Percentiles rank a stretch among this genome's conserved stretches.
Evolutionary conservation across 1,140 invertebrate genomes (phyloP).

Genomic region (Rhizoglyphus robini): DNA sequence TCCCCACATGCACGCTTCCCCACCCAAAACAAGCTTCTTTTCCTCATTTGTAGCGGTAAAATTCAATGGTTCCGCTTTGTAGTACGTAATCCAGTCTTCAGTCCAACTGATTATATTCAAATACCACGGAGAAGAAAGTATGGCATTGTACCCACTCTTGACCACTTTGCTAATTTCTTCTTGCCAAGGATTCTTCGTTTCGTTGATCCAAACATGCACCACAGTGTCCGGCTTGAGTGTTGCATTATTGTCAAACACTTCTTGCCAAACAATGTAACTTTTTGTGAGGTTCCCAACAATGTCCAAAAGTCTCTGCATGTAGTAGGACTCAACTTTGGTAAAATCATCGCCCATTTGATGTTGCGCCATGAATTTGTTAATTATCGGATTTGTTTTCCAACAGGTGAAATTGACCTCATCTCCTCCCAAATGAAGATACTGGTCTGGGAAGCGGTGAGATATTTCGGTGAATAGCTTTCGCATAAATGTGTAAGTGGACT

Average conservation of each 20-base stretch:
- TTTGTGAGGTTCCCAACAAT: conserved; percentile 33
- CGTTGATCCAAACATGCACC: conserved; percentile 51
- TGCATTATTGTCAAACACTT: conserved; percentile 69
- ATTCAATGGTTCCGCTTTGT: conserved; percentile 20
- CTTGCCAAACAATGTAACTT: conserved; percentile 73
- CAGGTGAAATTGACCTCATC: conserved; percentile 78
- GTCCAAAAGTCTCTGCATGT: conserved; percentile 48
- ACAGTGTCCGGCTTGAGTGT: conserved; percentile 47
- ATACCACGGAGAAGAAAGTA: conserved; percentile 34
- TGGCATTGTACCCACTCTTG: conserved; percentile 31
- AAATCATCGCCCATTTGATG: conserved; percentile 44
- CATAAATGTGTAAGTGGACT: conserved; percentile 36
- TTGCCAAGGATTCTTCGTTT: conserved; percentile 32
- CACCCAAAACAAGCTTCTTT: conserved; percentile 14
- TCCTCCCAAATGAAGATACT: conserved; percentile 70
- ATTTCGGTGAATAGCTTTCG: conserved; percentile 53
- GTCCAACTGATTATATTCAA: conserved; percentile 37
- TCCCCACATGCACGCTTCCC: conserved; percentile 15
- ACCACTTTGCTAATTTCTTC: conserved; percentile 33
- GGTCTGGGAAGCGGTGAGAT: conserved; percentile 51
- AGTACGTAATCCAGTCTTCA: conserved; percentile 36
- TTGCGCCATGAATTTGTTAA: conserved; percentile 51
- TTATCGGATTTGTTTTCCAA: conserved; percentile 61
- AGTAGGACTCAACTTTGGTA: conserved; percentile 48
- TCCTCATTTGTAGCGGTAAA: background rate